phyloP scores from a whole-genome alignment of 2,113 vertebrate genomes.

The Machaerirhynchus nigripectus region DNA sequence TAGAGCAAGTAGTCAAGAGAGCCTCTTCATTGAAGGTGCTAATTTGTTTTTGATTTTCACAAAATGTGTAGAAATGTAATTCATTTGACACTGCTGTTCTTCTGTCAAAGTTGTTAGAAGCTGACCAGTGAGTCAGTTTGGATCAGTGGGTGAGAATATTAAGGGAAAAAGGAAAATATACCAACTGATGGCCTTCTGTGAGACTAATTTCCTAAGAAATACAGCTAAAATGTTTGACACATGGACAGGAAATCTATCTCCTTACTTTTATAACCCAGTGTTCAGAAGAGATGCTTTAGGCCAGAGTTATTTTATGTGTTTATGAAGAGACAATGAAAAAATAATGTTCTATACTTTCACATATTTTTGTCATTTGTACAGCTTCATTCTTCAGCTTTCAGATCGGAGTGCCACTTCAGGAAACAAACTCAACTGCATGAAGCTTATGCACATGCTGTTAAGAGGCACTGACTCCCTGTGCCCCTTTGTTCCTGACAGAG shows the following conservation, averaged over 20 bases:
- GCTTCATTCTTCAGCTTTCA: neutral
- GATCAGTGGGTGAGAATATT: neutral
- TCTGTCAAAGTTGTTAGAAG: neutral
- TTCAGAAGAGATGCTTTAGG: neutral
- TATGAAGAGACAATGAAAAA: neutral
- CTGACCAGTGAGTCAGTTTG: neutral
- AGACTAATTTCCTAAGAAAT: neutral
- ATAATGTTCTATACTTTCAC: neutral
- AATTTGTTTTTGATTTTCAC: neutral
- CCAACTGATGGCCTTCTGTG: neutral
- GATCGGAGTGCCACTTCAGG: neutral
- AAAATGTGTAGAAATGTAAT: neutral
- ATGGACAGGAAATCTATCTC: neutral
- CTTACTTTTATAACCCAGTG: neutral
- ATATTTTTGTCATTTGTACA: neutral
- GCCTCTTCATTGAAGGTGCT: neutral
- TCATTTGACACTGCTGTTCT: neutral
- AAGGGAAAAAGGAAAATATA: neutral
- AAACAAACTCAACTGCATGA: neutral
- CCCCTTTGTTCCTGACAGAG: neutral
- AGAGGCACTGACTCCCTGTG: neutral
- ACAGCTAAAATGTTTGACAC: neutral
- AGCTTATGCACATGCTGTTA: neutral
- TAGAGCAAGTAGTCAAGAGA: neutral
- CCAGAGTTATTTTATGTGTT: neutral